Conservation (phyloP, 1,140 invertebrate genomes). For the Bombyx mori region ASM3026992v2 NC_085126.1:3180001-3180500, state of each 20-base stretch:
- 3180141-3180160: neutral
- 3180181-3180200: conserved; percentile 1
- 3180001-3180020: conserved; percentile 3
- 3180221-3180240: neutral
- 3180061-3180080: neutral
- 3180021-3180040: conserved; percentile 3
- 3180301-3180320: neutral
- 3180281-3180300: neutral
- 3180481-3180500: too few species aligned
- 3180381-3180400: too few species aligned
- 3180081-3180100: conserved; percentile 4
- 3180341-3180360: too few species aligned
- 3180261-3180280: conserved; percentile 1
- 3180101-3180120: neutral
- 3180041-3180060: neutral
- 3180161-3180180: conserved; percentile 4
- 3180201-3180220: conserved; percentile 1
- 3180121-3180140: conserved; percentile 1
- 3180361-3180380: too few species aligned
- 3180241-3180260: neutral
- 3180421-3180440: too few species aligned
- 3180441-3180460: too few species aligned
- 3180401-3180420: too few species aligned
- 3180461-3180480: too few species aligned
- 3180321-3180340: neutral